Base-by-base conservation (phyloP, 2,797 vertebrate species). In the Siniperca undulata region DNA sequence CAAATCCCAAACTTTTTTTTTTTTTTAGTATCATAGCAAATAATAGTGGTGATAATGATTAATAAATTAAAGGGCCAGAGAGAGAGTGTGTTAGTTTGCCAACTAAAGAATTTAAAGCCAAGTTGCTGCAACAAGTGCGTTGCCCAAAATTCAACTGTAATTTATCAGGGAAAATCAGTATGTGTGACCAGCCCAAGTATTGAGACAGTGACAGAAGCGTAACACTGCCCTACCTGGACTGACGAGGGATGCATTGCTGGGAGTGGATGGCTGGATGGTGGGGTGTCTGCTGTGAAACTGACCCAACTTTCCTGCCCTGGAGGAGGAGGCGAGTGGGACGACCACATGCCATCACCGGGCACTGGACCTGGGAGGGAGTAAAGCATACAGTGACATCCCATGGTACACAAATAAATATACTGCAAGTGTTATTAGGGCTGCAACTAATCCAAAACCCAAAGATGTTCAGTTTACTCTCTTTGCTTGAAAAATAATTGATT, bases 221-320 rank as follows among this genome's bases (percentile, higher is more conserved):
- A 30, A 48, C 16, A 12, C 56, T 60, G 83, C 82, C 27, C 62
- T 92, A 99, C 98, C 98, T 99, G 98, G 95, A 97, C 96, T 95
- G 98, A 98, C 77, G 98, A 97, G 91, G 98, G 98, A 94, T 99
- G 98, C 96, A 98, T 97, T 93, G 96, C 93, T 93, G 98, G 98
- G 94, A 98, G 95, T 88, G 98, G 95, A 42, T 42, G 40, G 96
- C 97, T 99, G 95, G 97, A 97, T 93, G 98, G 97, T 86, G 98
- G 98, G 74, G 98, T 99, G 97, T 99, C 94, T 22, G 94, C 98
- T 92, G 98, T 98, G 95, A 99, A 99, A 97, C 99, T 99, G 97
- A 99, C 98, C 99, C 99, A 99, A 71, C 97, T 99, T 94, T 99
- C 99, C 96, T 99, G 98, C 92, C 97, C 95, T 2, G 97, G 97